phyloP scores from a whole-genome alignment of 2,797 vertebrate species.

The Tokudaia muenninki region DNA sequence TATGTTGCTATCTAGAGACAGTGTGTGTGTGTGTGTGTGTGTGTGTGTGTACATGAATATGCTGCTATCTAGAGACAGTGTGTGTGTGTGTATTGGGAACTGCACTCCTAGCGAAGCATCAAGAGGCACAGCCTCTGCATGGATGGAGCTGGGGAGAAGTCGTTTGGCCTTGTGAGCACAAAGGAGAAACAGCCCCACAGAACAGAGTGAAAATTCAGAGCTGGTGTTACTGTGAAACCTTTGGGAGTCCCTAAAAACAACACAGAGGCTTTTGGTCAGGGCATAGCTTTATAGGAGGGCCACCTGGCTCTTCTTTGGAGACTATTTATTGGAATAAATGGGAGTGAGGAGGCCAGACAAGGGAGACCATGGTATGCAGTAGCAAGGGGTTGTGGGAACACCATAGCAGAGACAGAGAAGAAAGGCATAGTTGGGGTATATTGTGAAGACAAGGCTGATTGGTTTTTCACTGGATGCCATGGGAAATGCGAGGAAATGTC shows the following conservation, averaged over 20 bases:
- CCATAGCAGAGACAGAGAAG: background rate
- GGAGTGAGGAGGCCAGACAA: background rate
- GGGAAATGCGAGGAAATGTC: background rate
- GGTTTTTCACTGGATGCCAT: background rate
- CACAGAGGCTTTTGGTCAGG: background rate
- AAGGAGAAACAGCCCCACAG: background rate
- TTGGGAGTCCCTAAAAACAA: background rate
- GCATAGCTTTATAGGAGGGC: background rate
- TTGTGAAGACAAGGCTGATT: background rate
- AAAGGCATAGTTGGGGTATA: background rate
- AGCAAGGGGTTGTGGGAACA: background rate
- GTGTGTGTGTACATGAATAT: too few relatives aligned
- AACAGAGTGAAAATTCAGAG: background rate
- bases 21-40: too few relatives aligned
- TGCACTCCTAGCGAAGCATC: background rate
- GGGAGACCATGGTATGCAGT: background rate
- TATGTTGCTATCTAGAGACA: too few relatives aligned
- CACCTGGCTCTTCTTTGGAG: background rate
- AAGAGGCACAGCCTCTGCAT: background rate
- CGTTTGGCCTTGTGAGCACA: background rate
- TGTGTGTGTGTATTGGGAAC: too few relatives aligned
- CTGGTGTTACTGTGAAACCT: background rate
- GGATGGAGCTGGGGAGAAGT: background rate
- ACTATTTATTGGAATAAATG: background rate
- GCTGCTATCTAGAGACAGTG: too few relatives aligned